phyloP scores from a whole-genome alignment of 2,888 invertebrate species.

The Protophormia terraenovae region DNA sequence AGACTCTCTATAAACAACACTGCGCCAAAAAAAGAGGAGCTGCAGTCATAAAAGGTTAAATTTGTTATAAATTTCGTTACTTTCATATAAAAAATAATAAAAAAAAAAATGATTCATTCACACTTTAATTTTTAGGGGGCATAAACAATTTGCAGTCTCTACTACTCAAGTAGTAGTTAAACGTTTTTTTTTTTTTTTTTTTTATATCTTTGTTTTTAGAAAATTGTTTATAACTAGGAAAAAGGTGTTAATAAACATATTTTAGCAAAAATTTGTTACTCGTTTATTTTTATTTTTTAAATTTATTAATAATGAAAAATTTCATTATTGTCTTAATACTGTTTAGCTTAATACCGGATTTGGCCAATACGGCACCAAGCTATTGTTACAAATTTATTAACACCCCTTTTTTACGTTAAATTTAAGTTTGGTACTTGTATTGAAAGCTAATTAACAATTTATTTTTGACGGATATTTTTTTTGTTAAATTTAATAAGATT shows the following conservation, averaged over 20 bases:
- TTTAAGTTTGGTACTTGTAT: not conserved
- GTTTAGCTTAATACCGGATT: conserved; percentile 39
- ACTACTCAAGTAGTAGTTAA: conserved; percentile 28
- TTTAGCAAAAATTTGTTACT: not conserved
- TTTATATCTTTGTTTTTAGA: not conserved
- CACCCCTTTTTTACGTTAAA: conserved; percentile 31
- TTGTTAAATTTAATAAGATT: conserved; percentile 29
- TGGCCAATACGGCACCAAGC: not conserved
- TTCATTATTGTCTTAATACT: conserved; percentile 26
- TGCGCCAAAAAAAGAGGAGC: no score
- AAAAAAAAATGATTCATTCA: conserved; percentile 37
- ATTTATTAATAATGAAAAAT: conserved; percentile 23
- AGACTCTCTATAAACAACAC: conserved; percentile 1
- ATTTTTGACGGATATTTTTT: conserved; percentile 14
- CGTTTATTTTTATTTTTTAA: not conserved
- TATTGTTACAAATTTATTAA: conserved; percentile 48
- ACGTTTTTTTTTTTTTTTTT: not conserved
- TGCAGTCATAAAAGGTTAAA: conserved; percentile 35
- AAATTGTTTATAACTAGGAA: not conserved
- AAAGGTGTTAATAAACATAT: conserved; percentile 63
- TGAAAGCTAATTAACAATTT: conserved; percentile 58
- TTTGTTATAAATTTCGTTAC: conserved; percentile 36
- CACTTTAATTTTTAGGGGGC: conserved; percentile 36
- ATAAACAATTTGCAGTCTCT: not conserved
- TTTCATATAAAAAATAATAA: conserved; percentile 3